phyloP scores from a whole-genome alignment of 2,888 invertebrate genomes.

The Drepana falcataria region DNA sequence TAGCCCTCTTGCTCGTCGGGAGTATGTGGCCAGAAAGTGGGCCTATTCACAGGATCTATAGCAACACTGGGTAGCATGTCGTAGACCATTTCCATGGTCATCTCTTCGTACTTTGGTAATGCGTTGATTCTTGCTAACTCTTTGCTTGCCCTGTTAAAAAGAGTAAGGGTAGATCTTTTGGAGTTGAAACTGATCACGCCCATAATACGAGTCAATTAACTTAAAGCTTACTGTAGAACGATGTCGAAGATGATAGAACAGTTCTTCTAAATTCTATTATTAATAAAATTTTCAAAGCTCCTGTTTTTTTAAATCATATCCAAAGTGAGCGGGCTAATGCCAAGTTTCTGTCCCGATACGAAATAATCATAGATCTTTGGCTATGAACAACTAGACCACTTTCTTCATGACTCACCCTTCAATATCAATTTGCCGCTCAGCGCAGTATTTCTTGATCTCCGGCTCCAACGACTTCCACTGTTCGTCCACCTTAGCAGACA shows the following conservation, averaged over 20 bases:
- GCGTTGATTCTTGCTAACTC: slow-evolving; percentile 44
- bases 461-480: slow-evolving; percentile 51
- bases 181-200: too few species aligned
- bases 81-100: slow-evolving; percentile 56
- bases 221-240: too few species aligned
- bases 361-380: background rate
- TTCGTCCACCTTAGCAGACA: slow-evolving; percentile 44
- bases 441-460: slow-evolving; percentile 43
- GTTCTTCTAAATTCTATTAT: too few species aligned
- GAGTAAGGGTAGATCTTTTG: too few species aligned
- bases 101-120: slow-evolving; percentile 53
- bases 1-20: slow-evolving; percentile 57
- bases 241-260: too few species aligned
- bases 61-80: slow-evolving; percentile 45
- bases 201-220: too few species aligned
- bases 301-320: too few species aligned
- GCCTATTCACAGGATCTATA: slow-evolving; percentile 48
- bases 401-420: slow-evolving; percentile 27
- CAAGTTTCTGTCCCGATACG: background rate
- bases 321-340: too few species aligned
- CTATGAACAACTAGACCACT: background rate
- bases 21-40: slow-evolving; percentile 63
- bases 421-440: slow-evolving; percentile 39
- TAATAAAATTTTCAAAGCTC: too few species aligned
- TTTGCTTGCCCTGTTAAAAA: slow-evolving; percentile 34